Percentiles rank a stretch among this genome's conserved stretches.
phyloP scores from a whole-genome alignment of 2,888 invertebrate genomes.

The Euproctis similis region DNA sequence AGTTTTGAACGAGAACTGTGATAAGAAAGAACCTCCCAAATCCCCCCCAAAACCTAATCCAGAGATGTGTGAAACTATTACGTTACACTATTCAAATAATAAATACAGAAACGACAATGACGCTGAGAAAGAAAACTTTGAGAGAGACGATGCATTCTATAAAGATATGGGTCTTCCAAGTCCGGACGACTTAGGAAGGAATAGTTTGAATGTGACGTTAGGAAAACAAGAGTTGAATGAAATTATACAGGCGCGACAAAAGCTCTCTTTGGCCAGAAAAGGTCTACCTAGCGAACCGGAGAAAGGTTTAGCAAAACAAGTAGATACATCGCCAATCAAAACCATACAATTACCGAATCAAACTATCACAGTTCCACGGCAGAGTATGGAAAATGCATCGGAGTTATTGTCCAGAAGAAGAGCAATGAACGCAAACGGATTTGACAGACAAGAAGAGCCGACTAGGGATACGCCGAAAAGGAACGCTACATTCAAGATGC shows the following conservation, averaged over 20 bases:
- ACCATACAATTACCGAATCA: constrained; percentile 63
- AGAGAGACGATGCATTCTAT: constrained; percentile 59
- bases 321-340: constrained; percentile 45
- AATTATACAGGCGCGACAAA: constrained; percentile 65
- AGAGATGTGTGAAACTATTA: constrained; percentile 58
- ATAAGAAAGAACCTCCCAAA: constrained; percentile 47
- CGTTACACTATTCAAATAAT: constrained; percentile 59
- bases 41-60: constrained; percentile 25
- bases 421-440: constrained; percentile 39
- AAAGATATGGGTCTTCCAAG: constrained; percentile 54
- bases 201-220: constrained; percentile 56
- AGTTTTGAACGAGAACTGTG: constrained; percentile 55
- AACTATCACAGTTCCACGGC: constrained; percentile 57
- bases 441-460: constrained; percentile 43
- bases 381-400: constrained; percentile 63
- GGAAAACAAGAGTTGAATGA: constrained; percentile 68
- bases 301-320: constrained; percentile 36
- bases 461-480: constrained; percentile 51
- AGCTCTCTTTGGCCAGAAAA: constrained; percentile 58
- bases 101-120: constrained; percentile 47
- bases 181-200: constrained; percentile 41
- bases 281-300: constrained; percentile 54
- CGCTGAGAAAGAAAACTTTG: constrained; percentile 67
- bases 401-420: constrained; percentile 57
- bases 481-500: constrained; percentile 61